Conservation (phyloP, 2,888 invertebrate genomes). For the Malthinus flaveolus region DNA sequence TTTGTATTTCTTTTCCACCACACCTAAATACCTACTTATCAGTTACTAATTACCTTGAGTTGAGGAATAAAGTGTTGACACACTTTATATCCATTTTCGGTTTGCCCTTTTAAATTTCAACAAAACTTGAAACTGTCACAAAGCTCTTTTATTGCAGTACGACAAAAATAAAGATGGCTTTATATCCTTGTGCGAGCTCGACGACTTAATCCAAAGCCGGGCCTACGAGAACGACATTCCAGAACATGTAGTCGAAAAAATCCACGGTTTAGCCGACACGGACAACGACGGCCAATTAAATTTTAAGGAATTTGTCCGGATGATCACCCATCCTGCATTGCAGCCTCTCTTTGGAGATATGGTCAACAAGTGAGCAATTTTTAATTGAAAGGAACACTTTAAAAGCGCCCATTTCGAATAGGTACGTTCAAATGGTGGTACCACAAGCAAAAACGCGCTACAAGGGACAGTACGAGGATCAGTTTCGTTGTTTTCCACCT, state of each 20-base stretch:
- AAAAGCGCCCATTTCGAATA: too few relatives aligned
- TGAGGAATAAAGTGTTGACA: too few relatives aligned
- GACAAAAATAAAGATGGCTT: constrained; percentile 2
- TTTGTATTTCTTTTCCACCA: not conserved
- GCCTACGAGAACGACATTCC: constrained; percentile 2
- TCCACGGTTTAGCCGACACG: not conserved
- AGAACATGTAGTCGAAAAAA: constrained; percentile 5
- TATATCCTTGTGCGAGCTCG: not conserved
- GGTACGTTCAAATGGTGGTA: constrained; percentile 1
- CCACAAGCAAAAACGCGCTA: not conserved
- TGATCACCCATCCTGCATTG: constrained; percentile 2
- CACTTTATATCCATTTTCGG: too few relatives aligned
- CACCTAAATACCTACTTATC: too few relatives aligned
- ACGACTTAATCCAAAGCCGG: not conserved
- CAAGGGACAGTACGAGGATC: constrained; percentile 51
- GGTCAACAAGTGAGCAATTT: not conserved
- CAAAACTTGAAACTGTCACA: too few relatives aligned
- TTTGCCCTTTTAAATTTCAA: too few relatives aligned
- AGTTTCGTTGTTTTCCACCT: constrained; percentile 92
- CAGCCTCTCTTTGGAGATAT: not conserved
- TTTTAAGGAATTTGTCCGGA: not conserved
- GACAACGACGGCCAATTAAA: constrained; percentile 1
- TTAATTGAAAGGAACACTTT: too few relatives aligned
- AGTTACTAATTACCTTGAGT: too few relatives aligned
- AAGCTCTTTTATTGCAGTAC: constrained; percentile 4